Evolutionary conservation across 2,113 vertebrate genomes (phyloP).

Genomic region (Pionites leucogaster): DNA sequence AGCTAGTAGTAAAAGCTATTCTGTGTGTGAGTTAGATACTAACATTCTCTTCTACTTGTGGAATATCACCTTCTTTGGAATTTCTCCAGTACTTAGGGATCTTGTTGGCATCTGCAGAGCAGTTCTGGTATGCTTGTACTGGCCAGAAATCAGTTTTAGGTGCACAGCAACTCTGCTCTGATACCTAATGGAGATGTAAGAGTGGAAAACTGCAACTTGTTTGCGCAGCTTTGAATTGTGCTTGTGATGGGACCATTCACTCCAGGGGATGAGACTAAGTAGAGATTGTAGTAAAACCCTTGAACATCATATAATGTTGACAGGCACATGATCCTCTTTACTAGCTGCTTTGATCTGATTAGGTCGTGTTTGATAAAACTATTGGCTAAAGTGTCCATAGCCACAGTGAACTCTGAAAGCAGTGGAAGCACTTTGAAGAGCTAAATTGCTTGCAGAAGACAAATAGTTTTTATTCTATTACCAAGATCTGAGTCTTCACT

Average conservation of each 20-base stretch:
- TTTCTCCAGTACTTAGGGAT: neutral
- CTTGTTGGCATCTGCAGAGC: neutral
- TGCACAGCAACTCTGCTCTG: neutral
- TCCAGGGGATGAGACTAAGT: neutral
- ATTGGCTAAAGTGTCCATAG: neutral
- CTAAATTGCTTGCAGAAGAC: slow-evolving; percentile 12
- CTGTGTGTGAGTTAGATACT: neutral
- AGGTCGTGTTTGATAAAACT: neutral
- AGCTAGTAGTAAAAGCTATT: neutral
- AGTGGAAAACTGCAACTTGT: neutral
- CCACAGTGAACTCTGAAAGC: neutral
- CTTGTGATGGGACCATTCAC: neutral
- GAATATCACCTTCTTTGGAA: neutral
- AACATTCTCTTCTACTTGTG: neutral
- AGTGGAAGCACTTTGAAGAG: neutral
- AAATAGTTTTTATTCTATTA: slow-evolving; percentile 17
- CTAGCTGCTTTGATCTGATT: neutral
- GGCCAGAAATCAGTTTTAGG: neutral
- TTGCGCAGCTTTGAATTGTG: neutral
- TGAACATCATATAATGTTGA: neutral
- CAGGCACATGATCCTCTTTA: neutral
- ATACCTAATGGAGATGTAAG: neutral
- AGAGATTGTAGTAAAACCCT: neutral
- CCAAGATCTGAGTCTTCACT: neutral
- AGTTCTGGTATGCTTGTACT: neutral